Evolutionary conservation across 1,140 invertebrate genomes (phyloP).

Genomic region (Marisa cornuarietis): DNA sequence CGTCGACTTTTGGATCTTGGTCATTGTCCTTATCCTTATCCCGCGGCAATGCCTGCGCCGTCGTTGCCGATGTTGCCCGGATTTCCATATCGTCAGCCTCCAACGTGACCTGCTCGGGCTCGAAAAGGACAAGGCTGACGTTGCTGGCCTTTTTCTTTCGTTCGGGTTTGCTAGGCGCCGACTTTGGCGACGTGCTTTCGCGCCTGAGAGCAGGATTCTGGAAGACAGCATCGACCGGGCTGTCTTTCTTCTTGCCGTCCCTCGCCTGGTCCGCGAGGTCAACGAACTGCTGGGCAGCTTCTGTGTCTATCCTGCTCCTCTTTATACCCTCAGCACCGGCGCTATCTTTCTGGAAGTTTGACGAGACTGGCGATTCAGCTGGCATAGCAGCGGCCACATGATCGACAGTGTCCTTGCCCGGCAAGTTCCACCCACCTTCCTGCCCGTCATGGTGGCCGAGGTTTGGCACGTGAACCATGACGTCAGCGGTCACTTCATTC

Average conservation of each 20-base stretch:
- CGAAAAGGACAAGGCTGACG: conserved; percentile 7
- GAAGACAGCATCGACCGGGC: background rate
- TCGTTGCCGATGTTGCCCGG: conserved; percentile 9
- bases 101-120: background rate
- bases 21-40: background rate
- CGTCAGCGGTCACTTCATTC: background rate
- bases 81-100: conserved; percentile 19
- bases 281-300: conserved; percentile 1
- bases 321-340: background rate
- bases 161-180: conserved; percentile 44
- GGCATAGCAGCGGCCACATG: no score
- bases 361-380: no score
- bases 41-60: conserved; percentile 9
- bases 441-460: no score
- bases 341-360: no score
- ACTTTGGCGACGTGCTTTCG: conserved; percentile 24
- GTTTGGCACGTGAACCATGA: conserved; percentile 15
- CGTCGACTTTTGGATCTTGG: conserved; percentile 30
- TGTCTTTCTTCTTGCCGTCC: conserved; percentile 8
- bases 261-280: conserved; percentile 25
- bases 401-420: no score
- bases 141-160: conserved; percentile 45
- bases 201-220: background rate
- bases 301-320: conserved; percentile 2
- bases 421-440: no score